Conservation (phyloP, 2,888 invertebrate genomes). For the Cerceris ruficornis region DNA sequence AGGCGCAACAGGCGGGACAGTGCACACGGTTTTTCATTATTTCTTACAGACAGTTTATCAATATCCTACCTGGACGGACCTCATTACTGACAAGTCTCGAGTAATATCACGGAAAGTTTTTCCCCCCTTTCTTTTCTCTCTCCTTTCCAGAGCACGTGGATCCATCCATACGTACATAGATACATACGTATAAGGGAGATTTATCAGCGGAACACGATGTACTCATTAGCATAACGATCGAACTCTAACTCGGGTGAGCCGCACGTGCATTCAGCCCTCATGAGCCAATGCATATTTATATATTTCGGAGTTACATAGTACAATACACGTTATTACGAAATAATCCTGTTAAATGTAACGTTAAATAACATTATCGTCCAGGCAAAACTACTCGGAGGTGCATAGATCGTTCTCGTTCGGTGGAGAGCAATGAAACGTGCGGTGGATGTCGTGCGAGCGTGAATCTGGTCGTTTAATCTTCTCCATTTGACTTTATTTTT, state of each 20-base stretch:
- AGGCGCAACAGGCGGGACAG: not conserved
- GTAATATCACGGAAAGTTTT: constrained; percentile 21
- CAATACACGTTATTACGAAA: constrained; percentile 68
- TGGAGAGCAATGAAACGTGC: constrained; percentile 23
- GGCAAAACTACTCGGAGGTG: constrained; percentile 43
- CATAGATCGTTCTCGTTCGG: constrained; percentile 49
- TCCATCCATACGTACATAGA: not conserved
- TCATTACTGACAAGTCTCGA: constrained; percentile 28
- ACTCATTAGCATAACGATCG: constrained; percentile 67
- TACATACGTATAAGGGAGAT: constrained; percentile 23
- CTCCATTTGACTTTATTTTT: no score
- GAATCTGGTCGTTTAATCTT: no score
- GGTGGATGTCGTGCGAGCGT: no score
- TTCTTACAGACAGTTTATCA: constrained; percentile 11
- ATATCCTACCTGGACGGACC: not conserved
- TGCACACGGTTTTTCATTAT: not conserved
- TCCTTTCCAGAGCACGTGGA: constrained; percentile 1
- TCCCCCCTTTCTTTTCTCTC: not conserved
- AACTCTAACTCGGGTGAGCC: constrained; percentile 50
- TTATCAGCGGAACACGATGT: constrained; percentile 54
- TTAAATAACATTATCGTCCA: constrained; percentile 67
- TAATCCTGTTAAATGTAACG: constrained; percentile 74
- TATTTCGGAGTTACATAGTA: constrained; percentile 59
- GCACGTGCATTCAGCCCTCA: constrained; percentile 58
- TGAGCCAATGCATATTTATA: constrained; percentile 68